Conservation (phyloP, 2,113 vertebrate species). For the Takifugu flavidus region DNA sequence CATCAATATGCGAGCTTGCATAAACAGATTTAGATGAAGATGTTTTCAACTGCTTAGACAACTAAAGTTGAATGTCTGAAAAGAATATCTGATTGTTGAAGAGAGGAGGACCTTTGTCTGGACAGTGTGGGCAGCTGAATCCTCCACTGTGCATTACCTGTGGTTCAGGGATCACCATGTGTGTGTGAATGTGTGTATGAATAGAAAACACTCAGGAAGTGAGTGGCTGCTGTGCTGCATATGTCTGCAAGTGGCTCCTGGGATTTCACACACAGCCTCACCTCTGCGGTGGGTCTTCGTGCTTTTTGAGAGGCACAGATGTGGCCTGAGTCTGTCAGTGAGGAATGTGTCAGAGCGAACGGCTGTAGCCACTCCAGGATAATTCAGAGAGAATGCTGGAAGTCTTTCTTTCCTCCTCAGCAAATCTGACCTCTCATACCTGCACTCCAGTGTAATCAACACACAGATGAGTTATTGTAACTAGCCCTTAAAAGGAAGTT, state of each 20-base stretch:
- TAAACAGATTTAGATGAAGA: no score
- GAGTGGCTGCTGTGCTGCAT: slow-evolving; percentile 37
- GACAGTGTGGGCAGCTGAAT: no score
- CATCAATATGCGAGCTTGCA: no score
- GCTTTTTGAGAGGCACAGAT: slow-evolving; percentile 57
- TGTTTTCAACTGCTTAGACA: no score
- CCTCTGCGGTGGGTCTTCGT: slow-evolving; percentile 65
- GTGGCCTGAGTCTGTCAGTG: no score
- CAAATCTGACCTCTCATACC: no score
- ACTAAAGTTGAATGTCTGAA: no score
- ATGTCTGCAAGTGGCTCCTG: slow-evolving; percentile 50
- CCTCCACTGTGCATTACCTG: no score
- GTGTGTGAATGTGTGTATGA: no score
- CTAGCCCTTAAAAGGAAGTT: slow-evolving; percentile 75
- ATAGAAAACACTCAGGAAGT: background rate
- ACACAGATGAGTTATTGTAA: slow-evolving; percentile 53
- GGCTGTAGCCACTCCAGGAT: slow-evolving; percentile 39
- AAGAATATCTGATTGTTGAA: no score
- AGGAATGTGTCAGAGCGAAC: slow-evolving; percentile 8
- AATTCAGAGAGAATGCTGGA: slow-evolving; percentile 9
- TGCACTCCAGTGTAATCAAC: slow-evolving; percentile 26
- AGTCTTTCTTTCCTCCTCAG: background rate
- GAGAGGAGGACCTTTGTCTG: no score
- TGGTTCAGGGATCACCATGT: no score
- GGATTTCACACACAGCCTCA: slow-evolving; percentile 68